Evolutionary conservation across 2,797 vertebrate genomes (phyloP).

Genomic region (Fistularia tabacaria): DNA sequence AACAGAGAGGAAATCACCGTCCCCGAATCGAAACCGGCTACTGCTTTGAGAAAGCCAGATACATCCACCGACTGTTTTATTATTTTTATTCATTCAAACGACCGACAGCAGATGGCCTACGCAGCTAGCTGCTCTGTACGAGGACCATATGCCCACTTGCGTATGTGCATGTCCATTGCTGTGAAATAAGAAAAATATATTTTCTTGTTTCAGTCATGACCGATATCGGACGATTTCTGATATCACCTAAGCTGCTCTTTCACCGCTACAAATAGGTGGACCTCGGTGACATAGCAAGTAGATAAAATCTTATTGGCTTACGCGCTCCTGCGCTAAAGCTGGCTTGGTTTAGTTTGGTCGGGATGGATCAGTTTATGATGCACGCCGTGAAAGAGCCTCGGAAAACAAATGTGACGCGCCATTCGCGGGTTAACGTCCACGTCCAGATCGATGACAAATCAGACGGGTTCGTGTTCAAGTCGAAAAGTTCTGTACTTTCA

Average conservation of each 20-base stretch:
- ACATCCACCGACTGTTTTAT: no score
- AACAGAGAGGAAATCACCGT: constrained; percentile 21
- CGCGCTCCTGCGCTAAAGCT: constrained; percentile 51
- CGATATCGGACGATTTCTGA: neutral
- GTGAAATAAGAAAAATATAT: neutral
- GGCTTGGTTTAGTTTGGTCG: constrained; percentile 43
- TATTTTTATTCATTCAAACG: no score
- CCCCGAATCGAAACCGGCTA: neutral
- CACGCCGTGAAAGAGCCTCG: constrained; percentile 8
- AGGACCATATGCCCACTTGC: no score
- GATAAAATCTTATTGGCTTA: constrained; percentile 61
- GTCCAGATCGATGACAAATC: no score
- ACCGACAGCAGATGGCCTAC: no score
- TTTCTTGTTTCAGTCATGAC: neutral
- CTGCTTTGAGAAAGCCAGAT: neutral
- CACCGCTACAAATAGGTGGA: constrained; percentile 21
- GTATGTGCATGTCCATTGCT: neutral
- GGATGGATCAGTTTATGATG: constrained; percentile 31
- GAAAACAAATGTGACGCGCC: constrained; percentile 1
- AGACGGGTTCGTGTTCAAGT: no score
- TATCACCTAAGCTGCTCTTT: neutral
- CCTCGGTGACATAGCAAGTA: constrained; percentile 28
- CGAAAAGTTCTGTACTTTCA: no score
- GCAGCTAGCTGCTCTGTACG: no score
- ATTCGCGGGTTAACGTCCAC: no score